Evolutionary conservation across 2,113 vertebrate species (phyloP).

Genomic region (Fulica atra): DNA sequence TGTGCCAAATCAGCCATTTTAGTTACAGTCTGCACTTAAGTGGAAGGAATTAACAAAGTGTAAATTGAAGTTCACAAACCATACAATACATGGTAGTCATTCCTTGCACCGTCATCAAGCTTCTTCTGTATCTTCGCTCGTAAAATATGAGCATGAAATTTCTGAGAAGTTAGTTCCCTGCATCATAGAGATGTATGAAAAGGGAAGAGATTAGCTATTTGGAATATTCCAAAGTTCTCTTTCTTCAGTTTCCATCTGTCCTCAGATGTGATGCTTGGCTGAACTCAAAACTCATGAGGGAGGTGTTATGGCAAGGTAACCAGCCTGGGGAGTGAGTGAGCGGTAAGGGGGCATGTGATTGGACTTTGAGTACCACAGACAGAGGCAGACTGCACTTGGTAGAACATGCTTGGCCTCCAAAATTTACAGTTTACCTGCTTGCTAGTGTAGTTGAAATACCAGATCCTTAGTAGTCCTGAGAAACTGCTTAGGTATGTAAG

Average conservation of each 20-base stretch:
- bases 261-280: not conserved
- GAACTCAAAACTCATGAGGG: not conserved
- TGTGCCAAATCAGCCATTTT: not conserved
- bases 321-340: not conserved
- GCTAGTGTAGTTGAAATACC: not conserved
- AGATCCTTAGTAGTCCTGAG: not conserved
- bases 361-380: not conserved
- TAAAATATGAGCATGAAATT: not conserved
- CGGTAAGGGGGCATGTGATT: not conserved
- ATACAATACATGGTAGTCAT: conserved; percentile 31
- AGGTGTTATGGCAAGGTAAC: not conserved
- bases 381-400: not conserved
- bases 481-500: not conserved
- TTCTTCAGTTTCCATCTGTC: not conserved
- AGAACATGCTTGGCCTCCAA: not conserved
- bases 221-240: not conserved
- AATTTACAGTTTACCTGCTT: not conserved
- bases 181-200: not conserved
- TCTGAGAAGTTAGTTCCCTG: not conserved
- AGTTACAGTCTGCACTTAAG: not conserved
- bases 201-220: not conserved
- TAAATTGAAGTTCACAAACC: conserved; percentile 23
- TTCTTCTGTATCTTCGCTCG: not conserved
- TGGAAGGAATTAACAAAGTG: not conserved
- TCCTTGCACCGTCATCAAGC: not conserved